Conservation (phyloP, 2,888 invertebrate genomes). For the Sicus ferrugineus region DNA sequence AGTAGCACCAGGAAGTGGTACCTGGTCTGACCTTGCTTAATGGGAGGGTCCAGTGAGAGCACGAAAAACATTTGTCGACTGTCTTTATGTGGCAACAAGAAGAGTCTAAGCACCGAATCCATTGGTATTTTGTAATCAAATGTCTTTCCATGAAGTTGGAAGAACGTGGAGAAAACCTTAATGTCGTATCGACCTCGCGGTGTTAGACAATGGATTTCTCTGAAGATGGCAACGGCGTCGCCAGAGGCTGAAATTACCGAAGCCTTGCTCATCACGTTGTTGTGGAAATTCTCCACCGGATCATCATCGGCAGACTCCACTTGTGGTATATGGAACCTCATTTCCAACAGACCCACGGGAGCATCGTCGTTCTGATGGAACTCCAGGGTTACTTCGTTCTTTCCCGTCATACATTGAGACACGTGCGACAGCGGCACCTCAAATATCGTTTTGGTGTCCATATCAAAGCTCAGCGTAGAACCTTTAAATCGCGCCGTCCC, state of each 20-base stretch:
- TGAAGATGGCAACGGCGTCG: constrained; percentile 95
- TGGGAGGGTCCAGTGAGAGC: constrained; percentile 96
- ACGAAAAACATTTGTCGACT: constrained; percentile 99
- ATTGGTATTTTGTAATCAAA: constrained; percentile 99
- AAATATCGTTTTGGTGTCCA: constrained; percentile 85
- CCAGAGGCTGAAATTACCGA: constrained; percentile 98
- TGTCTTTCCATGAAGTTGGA: constrained; percentile 96
- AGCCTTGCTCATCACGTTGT: constrained; percentile 96
- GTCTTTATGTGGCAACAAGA: constrained; percentile 95
- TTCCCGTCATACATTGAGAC: constrained; percentile 93
- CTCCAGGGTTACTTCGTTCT: constrained; percentile 97
- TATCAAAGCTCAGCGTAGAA: constrained; percentile 83
- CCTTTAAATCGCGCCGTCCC: constrained; percentile 94
- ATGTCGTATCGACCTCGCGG: constrained; percentile 93
- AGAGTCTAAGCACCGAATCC: constrained; percentile 93
- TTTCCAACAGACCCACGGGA: constrained; percentile 94
- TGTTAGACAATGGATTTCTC: constrained; percentile 96
- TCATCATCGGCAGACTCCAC: constrained; percentile 91
- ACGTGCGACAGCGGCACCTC: constrained; percentile 97
- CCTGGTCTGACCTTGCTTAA: constrained; percentile 98
- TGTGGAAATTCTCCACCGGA: constrained; percentile 96
- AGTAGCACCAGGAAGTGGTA: constrained; percentile 95
- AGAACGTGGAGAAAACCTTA: constrained; percentile 87
- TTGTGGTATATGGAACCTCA: constrained; percentile 97
- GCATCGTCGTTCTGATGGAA: constrained; percentile 99